Evolutionary conservation across 1,140 invertebrate species (phyloP), one percentile per base, ranked within the genome.

Genomic region (Planococcus citri): DNA sequence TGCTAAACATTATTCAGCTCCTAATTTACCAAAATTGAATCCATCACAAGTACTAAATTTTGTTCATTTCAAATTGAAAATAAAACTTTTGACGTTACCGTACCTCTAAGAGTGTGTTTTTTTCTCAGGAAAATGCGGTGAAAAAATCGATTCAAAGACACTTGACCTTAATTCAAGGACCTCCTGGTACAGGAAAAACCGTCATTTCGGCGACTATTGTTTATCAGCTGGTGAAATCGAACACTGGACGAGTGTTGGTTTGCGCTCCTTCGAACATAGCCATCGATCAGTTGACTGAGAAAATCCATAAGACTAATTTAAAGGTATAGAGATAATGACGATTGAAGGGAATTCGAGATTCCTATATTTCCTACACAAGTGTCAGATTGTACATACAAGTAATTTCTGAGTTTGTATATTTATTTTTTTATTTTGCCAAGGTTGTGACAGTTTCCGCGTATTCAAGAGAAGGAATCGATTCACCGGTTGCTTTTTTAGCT

Each of bases 171-270:
- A 99, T 99, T 76, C 97, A 99, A 84, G 94, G 75, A 58, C 75
- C 75, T 0, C 75, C 75, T 64, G 94, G 94, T 27, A 99, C 96
- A 0, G 96, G 97, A 0, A 99, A 99, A 81, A 99, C 97, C 0
- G 97, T 99, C 0, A 99, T 97, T 1, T 99, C 97, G 8, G 97
- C 97, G 0, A 98, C 97, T 0, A 95, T 99, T 75, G 97, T 99
- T 0, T 99, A 98, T 77, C 97, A 99, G 78, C 81, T 99, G 33
- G 95, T 95, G 0, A 92, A 96, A 78, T 93, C 97, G 76, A 92
- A 88, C 73, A 90, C 88, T 6, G 94, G 94, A 1, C 94, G 95
- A 0, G 95, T 99, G 0, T 79, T 99, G 0, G 97, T 99, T 0
- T 99, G 97, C 79, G 97, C 97, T 1, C n/a, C n/a, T n/a, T n/a